A percentile compares a stretch with the other conserved stretches of the same genome.
These are phyloP conservation scores for Seriola aureovittata DNA, from an alignment of 2,113 vertebrate species.

Conservation along the genomic window DNA sequence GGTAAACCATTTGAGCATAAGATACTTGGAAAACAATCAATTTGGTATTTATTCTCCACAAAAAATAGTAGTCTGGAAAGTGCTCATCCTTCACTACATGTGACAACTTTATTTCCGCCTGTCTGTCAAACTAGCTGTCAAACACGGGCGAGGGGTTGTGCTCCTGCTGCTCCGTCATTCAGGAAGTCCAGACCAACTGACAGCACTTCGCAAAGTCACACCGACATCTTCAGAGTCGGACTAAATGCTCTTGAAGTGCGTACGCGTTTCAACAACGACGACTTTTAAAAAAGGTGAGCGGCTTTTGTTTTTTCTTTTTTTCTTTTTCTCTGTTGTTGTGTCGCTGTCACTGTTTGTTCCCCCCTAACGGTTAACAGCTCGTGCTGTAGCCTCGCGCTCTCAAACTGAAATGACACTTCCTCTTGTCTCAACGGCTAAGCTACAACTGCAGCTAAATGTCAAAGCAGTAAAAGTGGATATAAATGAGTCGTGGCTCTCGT, in stretches of 20 bases:
- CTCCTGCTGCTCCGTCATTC: slow-evolving; percentile 74
- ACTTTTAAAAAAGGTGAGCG: slow-evolving; percentile 59
- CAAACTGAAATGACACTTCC: slow-evolving; percentile 70
- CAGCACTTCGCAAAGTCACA: slow-evolving; percentile 72
- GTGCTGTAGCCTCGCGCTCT: slow-evolving; percentile 42
- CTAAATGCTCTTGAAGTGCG: slow-evolving; percentile 33
- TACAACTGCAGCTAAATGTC: slow-evolving; percentile 27
- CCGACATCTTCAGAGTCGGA: slow-evolving; percentile 46
- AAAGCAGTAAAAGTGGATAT: slow-evolving; percentile 35
- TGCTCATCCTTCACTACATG: slow-evolving; percentile 1
- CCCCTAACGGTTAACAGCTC: slow-evolving; percentile 33
- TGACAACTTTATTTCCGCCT: slow-evolving; percentile 75
- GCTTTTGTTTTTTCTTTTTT: background rate
- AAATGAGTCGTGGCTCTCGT: background rate
- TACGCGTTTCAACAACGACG: background rate
- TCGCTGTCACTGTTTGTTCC: background rate
- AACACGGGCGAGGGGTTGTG: slow-evolving; percentile 56
- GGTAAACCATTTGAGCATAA: background rate
- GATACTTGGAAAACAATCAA: background rate
- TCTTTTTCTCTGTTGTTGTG: background rate
- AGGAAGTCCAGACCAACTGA: slow-evolving; percentile 79
- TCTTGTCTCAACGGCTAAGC: slow-evolving; percentile 49
- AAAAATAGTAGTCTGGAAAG: background rate
- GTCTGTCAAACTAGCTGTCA: slow-evolving; percentile 76
- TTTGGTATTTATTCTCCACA: background rate